These are phyloP conservation scores for Spinus olivaceus DNA, from an alignment of 2,797 vertebrate genomes.

Conservation along the genomic window DNA sequence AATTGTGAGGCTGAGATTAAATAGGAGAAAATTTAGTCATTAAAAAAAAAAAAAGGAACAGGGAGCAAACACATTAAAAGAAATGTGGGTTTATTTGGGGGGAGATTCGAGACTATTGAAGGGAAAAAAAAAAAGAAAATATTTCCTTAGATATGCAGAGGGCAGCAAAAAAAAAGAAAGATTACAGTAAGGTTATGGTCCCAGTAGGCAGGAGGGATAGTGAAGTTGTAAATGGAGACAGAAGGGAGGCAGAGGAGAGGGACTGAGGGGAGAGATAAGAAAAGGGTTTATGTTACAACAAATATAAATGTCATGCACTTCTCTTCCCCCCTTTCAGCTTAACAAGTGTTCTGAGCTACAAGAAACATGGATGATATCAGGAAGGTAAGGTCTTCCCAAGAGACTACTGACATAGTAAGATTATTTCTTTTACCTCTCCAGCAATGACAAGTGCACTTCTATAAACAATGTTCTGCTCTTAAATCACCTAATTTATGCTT, in stretches of 20 bases:
- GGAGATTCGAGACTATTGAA: accelerated
- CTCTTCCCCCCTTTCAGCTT: constrained; percentile 10
- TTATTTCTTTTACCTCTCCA: background rate
- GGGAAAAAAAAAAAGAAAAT: background rate
- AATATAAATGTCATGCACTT: constrained; percentile 53
- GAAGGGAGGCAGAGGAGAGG: constrained; percentile 1
- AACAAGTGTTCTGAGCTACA: constrained; percentile 51
- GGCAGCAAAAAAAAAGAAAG: constrained; percentile 6
- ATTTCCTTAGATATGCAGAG: constrained; percentile 13
- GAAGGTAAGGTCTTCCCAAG: background rate
- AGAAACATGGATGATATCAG: constrained; percentile 34
- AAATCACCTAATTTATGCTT: background rate
- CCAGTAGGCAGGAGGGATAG: constrained; percentile 30
- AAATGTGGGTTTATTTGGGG: background rate
- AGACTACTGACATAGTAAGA: background rate
- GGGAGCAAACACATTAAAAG: background rate
- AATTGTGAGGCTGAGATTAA: background rate
- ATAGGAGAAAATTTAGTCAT: background rate
- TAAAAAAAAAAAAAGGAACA: background rate
- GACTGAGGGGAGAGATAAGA: constrained; percentile 53
- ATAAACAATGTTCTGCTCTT: background rate
- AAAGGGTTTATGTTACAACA: constrained; percentile 48
- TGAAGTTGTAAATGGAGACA: constrained; percentile 52
- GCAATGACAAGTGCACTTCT: background rate
- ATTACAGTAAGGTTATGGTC: constrained; percentile 35